phyloP scores from a whole-genome alignment of 1,140 invertebrate species.

The Stenopsyche tienmushanensis region DNA sequence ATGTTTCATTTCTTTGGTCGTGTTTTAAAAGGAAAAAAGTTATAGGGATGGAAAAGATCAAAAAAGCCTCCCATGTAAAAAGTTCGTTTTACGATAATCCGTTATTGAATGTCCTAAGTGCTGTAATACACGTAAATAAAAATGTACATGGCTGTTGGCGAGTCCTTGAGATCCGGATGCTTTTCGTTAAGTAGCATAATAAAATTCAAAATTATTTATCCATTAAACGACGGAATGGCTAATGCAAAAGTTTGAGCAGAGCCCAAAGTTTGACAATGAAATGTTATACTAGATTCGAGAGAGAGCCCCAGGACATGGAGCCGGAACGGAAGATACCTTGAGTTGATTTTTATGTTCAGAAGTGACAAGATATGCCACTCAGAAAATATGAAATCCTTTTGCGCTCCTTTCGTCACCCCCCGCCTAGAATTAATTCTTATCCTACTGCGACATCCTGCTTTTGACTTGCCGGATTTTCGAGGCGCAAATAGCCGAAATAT shows the following conservation, averaged over 20 bases:
- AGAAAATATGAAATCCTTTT: conserved; percentile 17
- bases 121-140: not conserved
- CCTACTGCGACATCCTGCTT: not conserved
- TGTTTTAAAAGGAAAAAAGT: not conserved
- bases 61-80: not conserved
- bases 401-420: conserved; percentile 18
- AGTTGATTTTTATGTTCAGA: conserved; percentile 36
- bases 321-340: conserved; percentile 22
- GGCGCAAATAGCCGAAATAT: no score
- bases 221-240: conserved; percentile 36
- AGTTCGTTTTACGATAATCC: not conserved
- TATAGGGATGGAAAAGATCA: not conserved
- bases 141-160: not conserved
- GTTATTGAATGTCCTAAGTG: not conserved
- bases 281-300: conserved; percentile 25
- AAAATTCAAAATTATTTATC: conserved; percentile 41
- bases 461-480: no score
- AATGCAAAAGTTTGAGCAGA: conserved; percentile 38
- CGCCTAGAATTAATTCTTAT: not conserved
- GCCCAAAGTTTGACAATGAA: conserved; percentile 34
- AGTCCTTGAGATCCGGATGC: not conserved
- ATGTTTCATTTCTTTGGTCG: no score
- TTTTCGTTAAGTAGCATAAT: conserved; percentile 15
- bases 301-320: conserved; percentile 8
- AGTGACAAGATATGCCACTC: conserved; percentile 37